Conservation (phyloP, 2,797 vertebrate species). For the Xiphophorus birchmanni region DNA sequence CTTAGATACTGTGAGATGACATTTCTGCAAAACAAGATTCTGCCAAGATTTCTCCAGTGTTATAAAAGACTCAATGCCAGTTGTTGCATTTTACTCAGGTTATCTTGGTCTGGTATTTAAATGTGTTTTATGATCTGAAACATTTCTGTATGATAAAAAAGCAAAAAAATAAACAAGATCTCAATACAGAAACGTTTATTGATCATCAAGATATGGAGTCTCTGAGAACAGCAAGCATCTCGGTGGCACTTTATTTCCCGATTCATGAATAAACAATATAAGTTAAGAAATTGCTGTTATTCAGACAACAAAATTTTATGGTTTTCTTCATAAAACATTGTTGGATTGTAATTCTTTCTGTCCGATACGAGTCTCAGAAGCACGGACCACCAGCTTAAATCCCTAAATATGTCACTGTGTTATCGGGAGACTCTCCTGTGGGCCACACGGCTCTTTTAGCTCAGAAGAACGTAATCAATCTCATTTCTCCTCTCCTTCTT, state of each 20-base stretch:
- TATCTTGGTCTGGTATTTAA: neutral
- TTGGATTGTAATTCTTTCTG: neutral
- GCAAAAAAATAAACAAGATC: neutral
- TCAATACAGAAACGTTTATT: neutral
- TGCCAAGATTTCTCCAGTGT: neutral
- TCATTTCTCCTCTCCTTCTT: slow-evolving; percentile 2
- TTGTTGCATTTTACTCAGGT: neutral
- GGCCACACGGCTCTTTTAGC: slow-evolving; percentile 47
- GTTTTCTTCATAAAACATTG: neutral
- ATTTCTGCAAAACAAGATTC: neutral
- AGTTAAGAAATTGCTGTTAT: neutral
- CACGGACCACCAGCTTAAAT: slow-evolving; percentile 27
- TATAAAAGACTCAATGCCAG: neutral
- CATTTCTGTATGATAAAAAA: neutral
- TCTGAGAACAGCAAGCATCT: neutral
- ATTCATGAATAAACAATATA: neutral
- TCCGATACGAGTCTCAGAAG: slow-evolving; percentile 31
- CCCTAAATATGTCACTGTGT: slow-evolving; percentile 41
- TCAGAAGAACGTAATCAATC: slow-evolving; percentile 39
- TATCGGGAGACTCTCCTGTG: slow-evolving; percentile 39
- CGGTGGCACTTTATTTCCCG: neutral
- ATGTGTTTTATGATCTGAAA: neutral
- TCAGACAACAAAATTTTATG: neutral
- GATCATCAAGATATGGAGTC: neutral
- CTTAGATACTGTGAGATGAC: no score